These are phyloP conservation scores for Pipistrellus pipistrellus DNA, from an alignment of 2,797 vertebrate species.

Conservation along the genomic window DNA sequence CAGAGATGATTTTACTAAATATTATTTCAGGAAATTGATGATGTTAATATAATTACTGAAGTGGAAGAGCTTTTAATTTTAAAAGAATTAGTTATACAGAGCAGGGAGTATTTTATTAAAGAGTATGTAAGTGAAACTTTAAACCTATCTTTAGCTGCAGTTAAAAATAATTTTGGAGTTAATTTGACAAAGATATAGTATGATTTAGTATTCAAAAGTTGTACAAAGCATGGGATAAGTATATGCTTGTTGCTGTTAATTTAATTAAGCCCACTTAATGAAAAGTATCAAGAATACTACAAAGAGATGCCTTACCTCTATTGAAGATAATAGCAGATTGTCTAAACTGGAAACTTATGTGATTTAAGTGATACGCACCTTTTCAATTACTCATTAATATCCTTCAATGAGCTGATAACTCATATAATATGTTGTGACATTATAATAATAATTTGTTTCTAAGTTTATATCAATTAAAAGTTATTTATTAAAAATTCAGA, in stretches of 20 bases:
- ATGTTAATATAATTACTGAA: not conserved
- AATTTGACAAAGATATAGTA: slow-evolving; percentile 8
- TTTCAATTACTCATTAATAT: slow-evolving; percentile 26
- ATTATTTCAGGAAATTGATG: not conserved
- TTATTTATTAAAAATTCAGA: not conserved
- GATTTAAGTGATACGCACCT: not conserved
- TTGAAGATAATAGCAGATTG: not conserved
- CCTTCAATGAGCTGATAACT: slow-evolving; percentile 13
- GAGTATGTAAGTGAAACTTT: not conserved
- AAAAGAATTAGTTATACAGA: not conserved
- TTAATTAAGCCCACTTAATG: slow-evolving; percentile 57
- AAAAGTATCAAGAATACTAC: not conserved
- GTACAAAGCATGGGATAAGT: not conserved
- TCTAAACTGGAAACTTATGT: slow-evolving; percentile 47
- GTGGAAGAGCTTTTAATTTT: not conserved
- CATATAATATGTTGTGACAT: not conserved
- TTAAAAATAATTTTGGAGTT: slow-evolving; percentile 42
- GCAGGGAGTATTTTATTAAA: not conserved
- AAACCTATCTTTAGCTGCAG: not conserved
- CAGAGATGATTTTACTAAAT: not conserved
- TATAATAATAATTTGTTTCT: not conserved
- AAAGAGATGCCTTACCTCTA: not conserved
- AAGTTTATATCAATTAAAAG: not conserved
- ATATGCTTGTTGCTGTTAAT: not conserved
- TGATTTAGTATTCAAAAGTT: slow-evolving; percentile 49